Evolutionary conservation across 2,797 vertebrate species (phyloP).

Genomic region (Lerista edwardsae): DNA sequence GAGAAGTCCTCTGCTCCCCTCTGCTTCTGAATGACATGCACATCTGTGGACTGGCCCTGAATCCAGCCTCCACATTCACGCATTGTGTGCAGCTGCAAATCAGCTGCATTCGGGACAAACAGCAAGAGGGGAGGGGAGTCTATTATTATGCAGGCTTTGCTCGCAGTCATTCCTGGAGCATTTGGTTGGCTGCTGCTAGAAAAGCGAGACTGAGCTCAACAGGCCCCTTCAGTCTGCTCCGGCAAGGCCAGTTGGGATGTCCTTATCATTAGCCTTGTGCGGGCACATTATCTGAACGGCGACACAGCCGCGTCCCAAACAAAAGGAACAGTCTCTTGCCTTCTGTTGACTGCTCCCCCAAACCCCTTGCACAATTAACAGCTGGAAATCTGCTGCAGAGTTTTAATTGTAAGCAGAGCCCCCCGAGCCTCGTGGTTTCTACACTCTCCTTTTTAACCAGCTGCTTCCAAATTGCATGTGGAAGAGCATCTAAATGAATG

Average conservation of each 20-base stretch:
- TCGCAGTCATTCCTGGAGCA: too few species aligned
- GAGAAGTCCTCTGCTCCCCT: too few species aligned
- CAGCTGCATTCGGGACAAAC: too few species aligned
- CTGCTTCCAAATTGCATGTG: not conserved
- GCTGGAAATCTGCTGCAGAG: not conserved
- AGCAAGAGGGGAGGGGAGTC: too few species aligned
- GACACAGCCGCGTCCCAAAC: not conserved
- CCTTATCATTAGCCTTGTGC: not conserved
- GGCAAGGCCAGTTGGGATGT: too few species aligned
- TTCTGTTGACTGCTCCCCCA: not conserved
- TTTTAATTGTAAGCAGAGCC: not conserved
- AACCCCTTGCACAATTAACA: conserved; percentile 1
- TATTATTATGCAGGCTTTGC: too few species aligned
- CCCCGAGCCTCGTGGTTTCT: conserved; percentile 12
- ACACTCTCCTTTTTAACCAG: conserved; percentile 11
- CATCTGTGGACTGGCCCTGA: too few species aligned
- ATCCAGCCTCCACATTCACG: too few species aligned
- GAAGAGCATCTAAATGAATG: not conserved
- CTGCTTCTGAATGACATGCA: too few species aligned
- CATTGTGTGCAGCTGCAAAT: too few species aligned
- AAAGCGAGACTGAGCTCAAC: too few species aligned
- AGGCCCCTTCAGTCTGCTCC: not conserved
- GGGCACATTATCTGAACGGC: not conserved
- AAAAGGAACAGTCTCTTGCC: not conserved
- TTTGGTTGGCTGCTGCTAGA: not conserved